These are phyloP conservation scores for Phataginus tetradactyla DNA, from an alignment of 2,797 vertebrate species.

Conservation along the genomic window DNA sequence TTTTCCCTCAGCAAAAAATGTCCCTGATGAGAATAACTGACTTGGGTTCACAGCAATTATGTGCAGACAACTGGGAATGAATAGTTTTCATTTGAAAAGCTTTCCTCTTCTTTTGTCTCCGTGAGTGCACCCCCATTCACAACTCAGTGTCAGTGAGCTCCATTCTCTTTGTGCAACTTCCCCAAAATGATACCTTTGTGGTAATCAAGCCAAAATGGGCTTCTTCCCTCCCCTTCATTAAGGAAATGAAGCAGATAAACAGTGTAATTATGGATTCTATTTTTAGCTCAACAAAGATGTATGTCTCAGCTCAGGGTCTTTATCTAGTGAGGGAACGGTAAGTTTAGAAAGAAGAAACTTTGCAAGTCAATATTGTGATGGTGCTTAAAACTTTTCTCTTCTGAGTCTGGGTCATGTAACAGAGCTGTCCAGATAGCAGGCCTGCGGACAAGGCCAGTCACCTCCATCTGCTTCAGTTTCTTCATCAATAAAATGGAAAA, in stretches of 20 bases:
- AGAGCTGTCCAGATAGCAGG: background rate
- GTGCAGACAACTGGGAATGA: constrained; percentile 61
- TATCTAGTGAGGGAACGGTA: constrained; percentile 52
- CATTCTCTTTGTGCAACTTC: constrained; percentile 68
- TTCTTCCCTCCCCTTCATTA: constrained; percentile 72
- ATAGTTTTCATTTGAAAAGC: constrained; percentile 58
- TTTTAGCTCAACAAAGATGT: constrained; percentile 72
- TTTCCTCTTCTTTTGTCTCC: constrained; percentile 59
- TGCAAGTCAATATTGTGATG: background rate
- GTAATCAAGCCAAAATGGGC: constrained; percentile 46
- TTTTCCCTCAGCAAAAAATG: constrained; percentile 69
- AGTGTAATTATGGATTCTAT: constrained; percentile 74
- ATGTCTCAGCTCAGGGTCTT: constrained; percentile 50
- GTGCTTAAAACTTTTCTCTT: background rate
- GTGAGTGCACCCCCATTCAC: constrained; percentile 39
- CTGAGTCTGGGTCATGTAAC: background rate
- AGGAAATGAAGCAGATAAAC: constrained; percentile 77
- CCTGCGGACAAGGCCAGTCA: background rate
- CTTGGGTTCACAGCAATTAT: constrained; percentile 40
- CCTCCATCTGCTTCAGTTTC: background rate
- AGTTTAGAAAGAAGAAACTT: constrained; percentile 53
- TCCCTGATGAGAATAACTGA: constrained; percentile 51
- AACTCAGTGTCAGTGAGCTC: constrained; percentile 49
- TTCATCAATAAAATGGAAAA: background rate
- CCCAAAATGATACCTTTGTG: constrained; percentile 73